Evolutionary conservation across 2,113 vertebrate genomes (phyloP), one percentile per base, ranked within the genome.

Genomic region (Mus musculus): DNA sequence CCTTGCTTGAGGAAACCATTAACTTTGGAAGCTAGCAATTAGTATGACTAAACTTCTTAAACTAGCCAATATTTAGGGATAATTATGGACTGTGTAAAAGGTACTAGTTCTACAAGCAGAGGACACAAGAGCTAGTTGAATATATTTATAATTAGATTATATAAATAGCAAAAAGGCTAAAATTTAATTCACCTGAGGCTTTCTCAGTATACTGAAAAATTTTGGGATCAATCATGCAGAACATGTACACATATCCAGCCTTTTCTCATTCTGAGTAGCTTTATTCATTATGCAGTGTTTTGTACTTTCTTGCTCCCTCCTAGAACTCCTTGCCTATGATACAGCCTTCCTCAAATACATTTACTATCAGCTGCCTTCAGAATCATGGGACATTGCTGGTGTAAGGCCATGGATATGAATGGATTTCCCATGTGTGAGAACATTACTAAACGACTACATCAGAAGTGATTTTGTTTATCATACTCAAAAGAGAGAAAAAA

Each of bases 1-100:
- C 75, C 56, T 91, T 93, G 94, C 94, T 97, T 95, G 95, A 84
- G 94, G 91, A 97, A 96, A 95, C 97, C 88, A 98, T 97, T 97
- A 97, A 95, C 73, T 97, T 95, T 89, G 71, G 89, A 96, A 97
- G 93, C 33, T 76, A 26, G 82, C 20, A 63, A 81, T 95, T 95
- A 96, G 89, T 59, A 72, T 95, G 91, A 96, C 82, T 97, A 95
- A 93, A 89, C 92, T 93, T 94, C 81, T 94, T 92, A 94, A 96
- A 96, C 95, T 96, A 97, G 89, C 42, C 65, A 73, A 63, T 46
- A 94, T 84, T 89, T 90, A 91, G 89, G 69, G 78, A 91, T 78
- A 94, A 93, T 97, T 93, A 94, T 71, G 52, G 85, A 26, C 52
- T 91, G 82, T 46, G 80, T 94, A 89, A 96, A 76, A 89, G 14